phyloP scores from a whole-genome alignment of 2,113 vertebrate species.

The Rhabdornis inornatus region DNA sequence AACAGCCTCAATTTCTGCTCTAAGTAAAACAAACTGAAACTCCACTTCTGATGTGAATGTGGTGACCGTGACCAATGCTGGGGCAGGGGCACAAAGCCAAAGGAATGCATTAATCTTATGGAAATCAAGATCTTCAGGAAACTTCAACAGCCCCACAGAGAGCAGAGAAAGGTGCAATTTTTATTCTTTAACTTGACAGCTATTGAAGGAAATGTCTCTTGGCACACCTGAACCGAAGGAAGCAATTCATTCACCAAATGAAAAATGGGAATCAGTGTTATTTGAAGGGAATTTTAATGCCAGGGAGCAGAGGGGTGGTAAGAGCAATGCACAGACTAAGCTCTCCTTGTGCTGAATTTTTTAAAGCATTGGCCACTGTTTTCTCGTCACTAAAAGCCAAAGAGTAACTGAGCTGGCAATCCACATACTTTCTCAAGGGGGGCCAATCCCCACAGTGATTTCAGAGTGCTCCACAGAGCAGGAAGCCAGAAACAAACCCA shows the following conservation, averaged over 20 bases:
- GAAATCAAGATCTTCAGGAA: background rate
- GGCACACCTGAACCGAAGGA: background rate
- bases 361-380: background rate
- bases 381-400: background rate
- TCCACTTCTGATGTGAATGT: background rate
- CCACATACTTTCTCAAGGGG: background rate
- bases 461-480: background rate
- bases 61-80: background rate
- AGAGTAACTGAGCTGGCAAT: background rate
- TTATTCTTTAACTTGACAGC: background rate
- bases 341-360: background rate
- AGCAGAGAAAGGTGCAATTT: background rate
- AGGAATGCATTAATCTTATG: background rate
- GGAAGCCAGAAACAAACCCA: background rate
- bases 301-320: background rate
- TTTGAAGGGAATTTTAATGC: background rate
- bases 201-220: background rate
- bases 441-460: background rate
- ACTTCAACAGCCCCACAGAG: background rate
- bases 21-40: background rate
- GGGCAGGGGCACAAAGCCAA: background rate
- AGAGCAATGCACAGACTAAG: background rate
- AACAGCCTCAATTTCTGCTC: background rate
- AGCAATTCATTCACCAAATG: background rate
- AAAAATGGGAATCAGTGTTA: background rate